phyloP scores from a whole-genome alignment of 2,113 vertebrate genomes.

The Rhegmatorhina hoffmannsi region DNA sequence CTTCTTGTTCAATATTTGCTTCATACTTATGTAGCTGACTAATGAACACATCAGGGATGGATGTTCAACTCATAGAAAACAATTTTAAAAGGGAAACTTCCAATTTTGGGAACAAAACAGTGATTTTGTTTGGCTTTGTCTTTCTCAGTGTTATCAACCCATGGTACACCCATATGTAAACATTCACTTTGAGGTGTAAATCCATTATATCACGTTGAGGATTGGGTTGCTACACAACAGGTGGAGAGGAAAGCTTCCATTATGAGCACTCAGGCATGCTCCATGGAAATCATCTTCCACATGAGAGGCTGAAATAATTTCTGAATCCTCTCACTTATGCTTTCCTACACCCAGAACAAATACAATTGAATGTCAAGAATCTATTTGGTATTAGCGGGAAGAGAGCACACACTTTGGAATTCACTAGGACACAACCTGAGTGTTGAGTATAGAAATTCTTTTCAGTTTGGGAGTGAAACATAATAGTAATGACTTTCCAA shows the following conservation, averaged over 20 bases:
- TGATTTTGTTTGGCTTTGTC: background rate
- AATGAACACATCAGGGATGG: background rate
- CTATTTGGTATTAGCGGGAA: background rate
- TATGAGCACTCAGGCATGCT: accelerated
- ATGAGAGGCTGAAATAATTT: background rate
- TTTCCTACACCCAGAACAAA: background rate
- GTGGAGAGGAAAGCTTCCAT: background rate
- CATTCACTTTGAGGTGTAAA: background rate
- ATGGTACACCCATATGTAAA: background rate
- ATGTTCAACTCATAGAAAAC: background rate
- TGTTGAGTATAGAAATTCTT: background rate
- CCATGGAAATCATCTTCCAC: background rate
- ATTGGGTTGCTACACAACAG: background rate
- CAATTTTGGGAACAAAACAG: background rate
- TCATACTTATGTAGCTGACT: background rate
- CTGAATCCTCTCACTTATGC: background rate
- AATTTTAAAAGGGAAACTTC: background rate
- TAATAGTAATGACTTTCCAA: background rate
- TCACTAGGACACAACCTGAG: background rate
- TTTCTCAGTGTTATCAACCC: background rate
- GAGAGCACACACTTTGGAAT: background rate
- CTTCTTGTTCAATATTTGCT: background rate
- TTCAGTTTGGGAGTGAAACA: background rate
- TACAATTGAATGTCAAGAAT: background rate
- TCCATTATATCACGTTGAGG: background rate